These are phyloP conservation scores for Rosalia funebris DNA, from an alignment of 2,888 invertebrate species.

Conservation along the genomic window DNA sequence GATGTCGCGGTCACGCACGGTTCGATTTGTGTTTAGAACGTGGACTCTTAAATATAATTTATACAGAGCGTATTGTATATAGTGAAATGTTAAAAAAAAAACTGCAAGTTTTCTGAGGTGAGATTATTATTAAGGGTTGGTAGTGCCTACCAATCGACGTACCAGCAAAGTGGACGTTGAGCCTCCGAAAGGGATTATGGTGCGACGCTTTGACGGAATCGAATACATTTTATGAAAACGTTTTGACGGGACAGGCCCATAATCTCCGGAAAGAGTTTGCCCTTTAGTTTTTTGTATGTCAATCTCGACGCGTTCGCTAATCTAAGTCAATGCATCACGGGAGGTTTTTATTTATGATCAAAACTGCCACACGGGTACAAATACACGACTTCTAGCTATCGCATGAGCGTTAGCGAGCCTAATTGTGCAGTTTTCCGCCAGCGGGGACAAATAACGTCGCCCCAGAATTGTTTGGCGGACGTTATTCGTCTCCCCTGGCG, in stretches of 20 bases:
- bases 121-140: constrained; percentile 18
- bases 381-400: no score
- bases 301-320: no score
- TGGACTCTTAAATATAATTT: constrained; percentile 23
- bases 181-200: constrained; percentile 13
- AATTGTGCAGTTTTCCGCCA: constrained; percentile 12
- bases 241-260: not conserved
- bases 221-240: constrained; percentile 9
- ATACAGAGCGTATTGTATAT: constrained; percentile 33
- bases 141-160: constrained; percentile 13
- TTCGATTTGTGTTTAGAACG: no score
- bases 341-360: not conserved
- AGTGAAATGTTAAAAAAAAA: constrained; percentile 25
- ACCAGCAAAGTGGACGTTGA: constrained; percentile 4
- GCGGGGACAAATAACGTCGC: constrained; percentile 28
- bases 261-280: constrained; percentile 16
- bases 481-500: constrained; percentile 49
- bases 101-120: constrained; percentile 9
- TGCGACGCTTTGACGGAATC: not conserved
- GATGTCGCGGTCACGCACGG: no score
- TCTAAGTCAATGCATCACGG: no score
- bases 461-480: no score
- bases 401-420: constrained; percentile 23
- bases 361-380: constrained; percentile 31
- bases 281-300: constrained; percentile 21